Conservation (phyloP, 1,140 invertebrate species). For the Anastrepha obliqua region DNA sequence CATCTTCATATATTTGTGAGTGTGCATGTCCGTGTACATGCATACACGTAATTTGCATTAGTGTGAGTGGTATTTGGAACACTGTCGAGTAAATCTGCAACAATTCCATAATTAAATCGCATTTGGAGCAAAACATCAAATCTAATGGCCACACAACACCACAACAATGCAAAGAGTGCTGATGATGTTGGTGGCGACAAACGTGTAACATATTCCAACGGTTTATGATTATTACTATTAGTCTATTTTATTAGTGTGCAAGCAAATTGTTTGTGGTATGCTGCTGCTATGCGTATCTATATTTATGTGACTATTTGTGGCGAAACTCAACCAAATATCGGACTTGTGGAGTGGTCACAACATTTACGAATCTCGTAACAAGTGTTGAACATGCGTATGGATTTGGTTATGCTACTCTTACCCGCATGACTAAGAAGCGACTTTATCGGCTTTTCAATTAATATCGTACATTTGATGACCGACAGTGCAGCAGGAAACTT, state of each 20-base stretch:
- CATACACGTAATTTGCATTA: background rate
- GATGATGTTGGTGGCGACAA: background rate
- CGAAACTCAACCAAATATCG: background rate
- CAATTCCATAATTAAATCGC: conserved; percentile 26
- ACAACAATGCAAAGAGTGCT: too few relatives aligned
- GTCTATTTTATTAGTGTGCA: background rate
- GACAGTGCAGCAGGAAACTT: too few relatives aligned
- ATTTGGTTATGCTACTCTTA: too few relatives aligned
- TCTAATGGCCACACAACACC: background rate
- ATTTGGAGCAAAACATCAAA: conserved; percentile 11
- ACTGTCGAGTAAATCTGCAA: background rate
- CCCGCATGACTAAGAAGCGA: too few relatives aligned
- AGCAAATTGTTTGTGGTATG: background rate
- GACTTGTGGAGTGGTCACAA: background rate
- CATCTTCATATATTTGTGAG: background rate
- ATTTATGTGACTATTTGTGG: background rate
- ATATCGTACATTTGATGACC: too few relatives aligned
- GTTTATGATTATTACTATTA: conserved; percentile 9
- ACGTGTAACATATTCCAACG: background rate
- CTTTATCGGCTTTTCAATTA: too few relatives aligned
- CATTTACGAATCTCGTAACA: background rate
- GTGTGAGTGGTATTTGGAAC: background rate
- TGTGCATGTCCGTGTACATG: background rate
- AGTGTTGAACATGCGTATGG: background rate
- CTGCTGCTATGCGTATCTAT: background rate